Evolutionary conservation across 2,797 vertebrate genomes (phyloP).

Genomic region (Glossophaga mutica): DNA sequence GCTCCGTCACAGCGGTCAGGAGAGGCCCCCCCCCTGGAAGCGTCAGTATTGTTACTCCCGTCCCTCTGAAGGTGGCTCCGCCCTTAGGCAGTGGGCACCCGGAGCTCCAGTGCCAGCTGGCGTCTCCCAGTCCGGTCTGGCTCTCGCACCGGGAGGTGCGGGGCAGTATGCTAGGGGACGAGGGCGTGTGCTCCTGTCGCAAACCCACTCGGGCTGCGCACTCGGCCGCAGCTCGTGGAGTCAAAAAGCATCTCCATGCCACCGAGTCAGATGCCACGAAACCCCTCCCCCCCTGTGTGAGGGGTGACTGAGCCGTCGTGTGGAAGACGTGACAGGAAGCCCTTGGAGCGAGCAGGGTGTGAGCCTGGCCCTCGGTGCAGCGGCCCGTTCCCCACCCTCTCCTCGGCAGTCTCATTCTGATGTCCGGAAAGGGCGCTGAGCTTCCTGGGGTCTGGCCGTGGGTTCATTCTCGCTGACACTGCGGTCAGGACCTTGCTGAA

Average conservation of each 20-base stretch:
- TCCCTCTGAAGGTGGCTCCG: slow-evolving; percentile 57
- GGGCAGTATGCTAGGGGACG: background rate
- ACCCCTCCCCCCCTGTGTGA: background rate
- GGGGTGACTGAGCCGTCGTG: slow-evolving; percentile 44
- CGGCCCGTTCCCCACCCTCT: background rate
- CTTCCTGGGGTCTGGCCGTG: background rate
- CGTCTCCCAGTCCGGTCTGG: background rate
- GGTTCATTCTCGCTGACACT: background rate
- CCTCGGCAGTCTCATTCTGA: background rate
- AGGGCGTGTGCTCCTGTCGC: background rate
- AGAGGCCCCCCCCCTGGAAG: fast-evolving
- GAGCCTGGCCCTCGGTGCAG: background rate
- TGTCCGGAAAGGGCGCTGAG: background rate
- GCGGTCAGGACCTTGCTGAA: background rate
- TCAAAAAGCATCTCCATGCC: background rate
- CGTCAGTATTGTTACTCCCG: background rate
- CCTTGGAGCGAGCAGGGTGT: background rate
- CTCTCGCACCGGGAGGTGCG: background rate
- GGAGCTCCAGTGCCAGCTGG: slow-evolving; percentile 58
- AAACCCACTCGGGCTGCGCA: fast-evolving
- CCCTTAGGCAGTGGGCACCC: background rate
- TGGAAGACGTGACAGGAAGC: background rate
- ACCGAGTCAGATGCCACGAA: background rate
- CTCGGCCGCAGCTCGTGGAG: background rate
- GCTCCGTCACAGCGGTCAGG: background rate